Base-by-base conservation (phyloP, 2,113 vertebrate genomes). In the Phodopus roborovskii region DNA sequence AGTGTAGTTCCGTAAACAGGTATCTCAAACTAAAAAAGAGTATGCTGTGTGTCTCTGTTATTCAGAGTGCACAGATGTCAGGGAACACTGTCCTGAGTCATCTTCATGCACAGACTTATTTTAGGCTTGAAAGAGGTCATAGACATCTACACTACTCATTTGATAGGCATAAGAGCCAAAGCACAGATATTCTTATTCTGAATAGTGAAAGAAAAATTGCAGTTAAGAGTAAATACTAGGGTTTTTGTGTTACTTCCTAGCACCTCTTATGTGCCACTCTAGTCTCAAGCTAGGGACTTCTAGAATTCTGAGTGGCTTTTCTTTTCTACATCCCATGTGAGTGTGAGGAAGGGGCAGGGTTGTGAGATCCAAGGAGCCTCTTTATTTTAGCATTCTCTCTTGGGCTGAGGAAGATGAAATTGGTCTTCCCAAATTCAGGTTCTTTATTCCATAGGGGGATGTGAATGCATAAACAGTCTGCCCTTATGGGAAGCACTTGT, bases 401-500 rank as follows among this genome's bases (percentile, higher is more conserved):
- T 5, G 13, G 71, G 15, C 50, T 86, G 0, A 10, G 6, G 75
- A 36, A 68, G 88, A 74, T 36, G 30, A 58, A 48, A 26, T 77
- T 79, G 45, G 26, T 33, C 39, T 81, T 42, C 17, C 10, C 53
- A 56, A 24, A 62, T 62, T 60, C 16, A 62, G 22, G 50, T 19
- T 48, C 89, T 77, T 95, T 75, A 71, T 92, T 94, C 53, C 60
- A 58, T 0, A 3, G 22, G 56, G 53, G 71, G 26, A 90, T 42
- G 75, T 82, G 39, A 92, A 94, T 88, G 30, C 60, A 81, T 20
- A 96, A 56, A 74, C 15, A 86, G 53, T 5, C 53, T 45, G 60
- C 53, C 64, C 42, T 96, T 88, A 85, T 92, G 90, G 62, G 71
- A 89, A 94, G 89, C 95, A 94, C 94, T 97, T 95, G 86, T 97